phyloP scores from a whole-genome alignment of 2,888 invertebrate genomes.

The Romanomermis culicivorax region DNA sequence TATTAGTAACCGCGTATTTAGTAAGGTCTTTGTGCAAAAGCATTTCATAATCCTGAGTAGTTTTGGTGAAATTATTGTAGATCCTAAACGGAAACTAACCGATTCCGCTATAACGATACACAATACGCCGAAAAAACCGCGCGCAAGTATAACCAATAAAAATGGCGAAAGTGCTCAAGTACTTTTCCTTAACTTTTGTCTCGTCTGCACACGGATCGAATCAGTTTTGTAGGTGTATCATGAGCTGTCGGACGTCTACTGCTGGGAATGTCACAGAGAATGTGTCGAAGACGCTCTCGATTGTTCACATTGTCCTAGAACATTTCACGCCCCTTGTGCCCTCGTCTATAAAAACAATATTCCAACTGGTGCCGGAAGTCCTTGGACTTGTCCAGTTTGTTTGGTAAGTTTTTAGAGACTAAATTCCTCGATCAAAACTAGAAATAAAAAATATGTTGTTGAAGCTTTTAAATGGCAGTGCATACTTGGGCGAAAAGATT shows the following conservation, averaged over 20 bases:
- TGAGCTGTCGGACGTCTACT: conserved; percentile 45
- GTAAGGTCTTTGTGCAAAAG: too few relatives aligned
- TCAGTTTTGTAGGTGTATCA: conserved; percentile 1
- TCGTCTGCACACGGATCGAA: not conserved
- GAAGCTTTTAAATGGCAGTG: not conserved
- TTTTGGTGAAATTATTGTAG: too few relatives aligned
- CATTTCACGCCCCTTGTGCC: conserved; percentile 57
- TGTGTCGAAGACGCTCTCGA: conserved; percentile 31
- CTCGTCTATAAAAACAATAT: conserved; percentile 16
- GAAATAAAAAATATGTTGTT: not conserved
- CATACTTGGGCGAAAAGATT: too few relatives aligned
- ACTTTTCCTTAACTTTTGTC: too few relatives aligned
- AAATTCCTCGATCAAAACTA: too few relatives aligned
- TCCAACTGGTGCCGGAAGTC: conserved; percentile 17
- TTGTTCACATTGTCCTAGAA: conserved; percentile 62
- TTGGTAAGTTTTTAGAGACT: not conserved
- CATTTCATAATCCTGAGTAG: too few relatives aligned
- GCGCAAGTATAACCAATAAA: too few relatives aligned
- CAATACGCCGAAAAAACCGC: not conserved
- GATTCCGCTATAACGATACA: not conserved
- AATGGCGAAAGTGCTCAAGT: too few relatives aligned
- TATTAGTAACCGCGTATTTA: too few relatives aligned
- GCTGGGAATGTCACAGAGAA: conserved; percentile 72
- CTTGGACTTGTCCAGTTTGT: conserved; percentile 76
- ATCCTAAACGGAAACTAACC: not conserved